Evolutionary conservation across 2,888 invertebrate species (phyloP), one percentile per base, ranked within the genome.

Genomic region (Plebejus melissa): DNA sequence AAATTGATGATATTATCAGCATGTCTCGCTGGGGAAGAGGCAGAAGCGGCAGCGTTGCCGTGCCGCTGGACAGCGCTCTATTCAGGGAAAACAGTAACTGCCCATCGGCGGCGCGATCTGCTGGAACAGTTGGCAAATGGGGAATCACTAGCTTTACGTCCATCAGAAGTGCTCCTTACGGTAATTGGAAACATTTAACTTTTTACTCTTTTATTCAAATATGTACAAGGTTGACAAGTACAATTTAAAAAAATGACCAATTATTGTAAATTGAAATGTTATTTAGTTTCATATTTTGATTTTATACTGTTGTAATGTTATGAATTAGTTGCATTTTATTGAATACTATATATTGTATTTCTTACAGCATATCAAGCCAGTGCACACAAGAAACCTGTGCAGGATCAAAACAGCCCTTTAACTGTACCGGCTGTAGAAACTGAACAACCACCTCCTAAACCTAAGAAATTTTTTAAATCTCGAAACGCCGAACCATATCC

Each of bases 61-160:
- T 94, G 83, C 95, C 95, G 82, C 89, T 95, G 89, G 95, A 95
- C 83, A 94, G 95, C 84, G 94, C 95, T 80, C 90, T 95, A 77
- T 94, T 95, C 86, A 94, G 95, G 84, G 95, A 97, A 87, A 97
- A 97, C 87, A 97, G 96, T 86, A 98, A 97, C 88, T 96, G 97
- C 83, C 98, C 98, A 9, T 96, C 97, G 75, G 98, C 98, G 76
- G 97, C 98, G 75, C 96, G 97, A 80, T 98, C 98, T 50, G 97
- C 98, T 80, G 98, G 98, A 79, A 97, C 97, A 54, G 96, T 98
- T 80, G 98, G 98, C 81, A 97, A 98, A 94, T 98, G 98, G 98
- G 98, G 98, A 81, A 97, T 97, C 88, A 98, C 98, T 84, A 98
- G 98, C 79, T 98, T 98, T 89, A 98, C 98, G 38, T 98, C 98